Percentiles rank a stretch among this genome's conserved stretches.
Evolutionary conservation across 2,113 vertebrate genomes (phyloP).

Genomic region (Hippopotamus amphibius): DNA sequence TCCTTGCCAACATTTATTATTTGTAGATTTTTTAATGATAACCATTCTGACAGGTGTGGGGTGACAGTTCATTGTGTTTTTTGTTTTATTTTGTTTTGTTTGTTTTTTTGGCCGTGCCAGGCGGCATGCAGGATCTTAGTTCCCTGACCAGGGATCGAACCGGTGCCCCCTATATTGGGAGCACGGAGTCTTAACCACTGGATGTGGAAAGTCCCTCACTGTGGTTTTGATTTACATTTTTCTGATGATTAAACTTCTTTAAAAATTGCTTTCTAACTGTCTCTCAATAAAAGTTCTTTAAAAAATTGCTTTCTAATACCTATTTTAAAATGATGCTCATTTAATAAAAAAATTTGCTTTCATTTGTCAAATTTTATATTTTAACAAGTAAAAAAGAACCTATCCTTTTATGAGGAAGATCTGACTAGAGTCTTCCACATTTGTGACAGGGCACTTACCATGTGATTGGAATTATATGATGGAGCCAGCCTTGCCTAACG

Average conservation of each 20-base stretch:
- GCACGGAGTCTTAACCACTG: too few relatives aligned
- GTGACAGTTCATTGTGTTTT: not conserved
- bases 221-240: not conserved
- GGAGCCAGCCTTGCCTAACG: not conserved
- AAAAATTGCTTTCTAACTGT: not conserved
- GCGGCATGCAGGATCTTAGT: too few relatives aligned
- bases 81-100: too few relatives aligned
- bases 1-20: not conserved
- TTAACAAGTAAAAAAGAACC: not conserved
- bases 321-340: not conserved
- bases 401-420: not conserved
- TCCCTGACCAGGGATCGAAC: too few relatives aligned
- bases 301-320: not conserved
- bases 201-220: too few relatives aligned
- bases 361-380: constrained; percentile 10
- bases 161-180: too few relatives aligned
- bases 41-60: not conserved
- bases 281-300: not conserved
- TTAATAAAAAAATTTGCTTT: constrained; percentile 32
- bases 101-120: too few relatives aligned
- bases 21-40: not conserved
- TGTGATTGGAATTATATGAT: not conserved
- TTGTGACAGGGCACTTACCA: not conserved
- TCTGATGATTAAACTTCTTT: not conserved
- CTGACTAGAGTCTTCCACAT: not conserved